phyloP scores from a whole-genome alignment of 2,113 vertebrate genomes.

The Prochilodus magdalenae region DNA sequence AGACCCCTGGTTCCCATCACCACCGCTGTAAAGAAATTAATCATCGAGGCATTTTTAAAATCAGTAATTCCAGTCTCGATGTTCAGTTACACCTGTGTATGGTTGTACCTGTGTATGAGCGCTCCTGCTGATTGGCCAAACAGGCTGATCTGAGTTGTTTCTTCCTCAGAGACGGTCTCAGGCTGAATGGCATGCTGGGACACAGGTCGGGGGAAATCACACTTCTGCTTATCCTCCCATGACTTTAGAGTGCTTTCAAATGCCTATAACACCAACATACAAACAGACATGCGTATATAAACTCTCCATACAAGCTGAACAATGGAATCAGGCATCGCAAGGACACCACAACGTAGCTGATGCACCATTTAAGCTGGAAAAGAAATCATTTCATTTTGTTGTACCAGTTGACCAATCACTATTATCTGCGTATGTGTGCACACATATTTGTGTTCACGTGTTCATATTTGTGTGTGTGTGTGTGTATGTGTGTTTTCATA shows the following conservation, averaged over 20 bases:
- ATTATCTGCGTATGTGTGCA: not conserved
- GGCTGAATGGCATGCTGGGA: conserved; percentile 81
- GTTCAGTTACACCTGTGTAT: not conserved
- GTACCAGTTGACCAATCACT: no score
- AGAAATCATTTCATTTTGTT: not conserved
- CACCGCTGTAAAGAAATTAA: no score
- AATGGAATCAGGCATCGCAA: no score
- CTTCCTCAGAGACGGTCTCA: conserved; percentile 90
- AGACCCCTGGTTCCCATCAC: no score
- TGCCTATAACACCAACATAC: conserved; percentile 74
- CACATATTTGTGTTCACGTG: no score
- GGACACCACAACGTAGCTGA: no score
- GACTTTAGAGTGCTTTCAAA: conserved; percentile 97
- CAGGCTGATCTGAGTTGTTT: conserved; percentile 86
- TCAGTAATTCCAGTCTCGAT: no score
- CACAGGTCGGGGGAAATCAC: conserved; percentile 84
- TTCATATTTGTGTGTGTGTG: conserved; percentile 71
- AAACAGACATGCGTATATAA: conserved; percentile 2
- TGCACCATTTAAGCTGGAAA: no score
- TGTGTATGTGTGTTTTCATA: conserved; percentile 89
- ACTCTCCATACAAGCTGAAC: conserved; percentile 84
- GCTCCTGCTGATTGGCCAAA: conserved; percentile 90
- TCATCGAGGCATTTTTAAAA: no score
- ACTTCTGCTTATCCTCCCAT: conserved; percentile 98
- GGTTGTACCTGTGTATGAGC: conserved; percentile 89